These are phyloP conservation scores for Athalia cordata DNA, from an alignment of 2,888 invertebrate species.

Conservation along the genomic window DNA sequence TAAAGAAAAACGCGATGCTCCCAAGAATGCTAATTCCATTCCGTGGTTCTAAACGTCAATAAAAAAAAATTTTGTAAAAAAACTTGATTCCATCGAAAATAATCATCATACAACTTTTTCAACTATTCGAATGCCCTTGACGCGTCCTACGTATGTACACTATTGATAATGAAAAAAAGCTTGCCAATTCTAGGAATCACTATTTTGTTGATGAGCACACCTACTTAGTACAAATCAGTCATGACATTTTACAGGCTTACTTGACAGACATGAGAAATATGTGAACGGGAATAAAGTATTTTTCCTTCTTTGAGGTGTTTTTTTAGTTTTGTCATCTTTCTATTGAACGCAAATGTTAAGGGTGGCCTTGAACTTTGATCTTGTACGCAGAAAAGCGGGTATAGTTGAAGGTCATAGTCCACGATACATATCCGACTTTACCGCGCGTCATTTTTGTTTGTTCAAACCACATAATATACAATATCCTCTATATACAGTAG, in stretches of 20 bases:
- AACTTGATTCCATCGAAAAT: too few species aligned
- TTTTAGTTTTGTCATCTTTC: neutral
- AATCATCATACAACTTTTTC: too few species aligned
- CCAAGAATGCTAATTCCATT: too few species aligned
- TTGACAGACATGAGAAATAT: constrained; percentile 1
- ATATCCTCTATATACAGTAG: neutral
- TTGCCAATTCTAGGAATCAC: too few species aligned
- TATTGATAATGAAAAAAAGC: too few species aligned
- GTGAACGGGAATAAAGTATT: constrained; percentile 28
- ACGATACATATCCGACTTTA: constrained; percentile 3
- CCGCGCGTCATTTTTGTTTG: constrained; percentile 27
- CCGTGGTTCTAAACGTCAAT: too few species aligned
- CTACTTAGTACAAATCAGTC: too few species aligned
- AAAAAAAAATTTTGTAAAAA: too few species aligned
- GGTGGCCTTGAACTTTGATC: constrained; percentile 47
- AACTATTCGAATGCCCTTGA: too few species aligned
- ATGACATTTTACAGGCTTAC: neutral
- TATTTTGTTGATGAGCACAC: too few species aligned
- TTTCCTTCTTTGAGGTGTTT: constrained; percentile 1
- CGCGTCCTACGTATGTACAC: too few species aligned
- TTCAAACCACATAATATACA: constrained; percentile 4
- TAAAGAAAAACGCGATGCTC: too few species aligned
- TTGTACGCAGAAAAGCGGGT: constrained; percentile 36
- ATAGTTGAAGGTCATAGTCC: constrained; percentile 40
- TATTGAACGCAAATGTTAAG: neutral